Evolutionary conservation across 2,797 vertebrate genomes (phyloP), one percentile per base, ranked within the genome.

Genomic region (Okamejei kenojei): DNA sequence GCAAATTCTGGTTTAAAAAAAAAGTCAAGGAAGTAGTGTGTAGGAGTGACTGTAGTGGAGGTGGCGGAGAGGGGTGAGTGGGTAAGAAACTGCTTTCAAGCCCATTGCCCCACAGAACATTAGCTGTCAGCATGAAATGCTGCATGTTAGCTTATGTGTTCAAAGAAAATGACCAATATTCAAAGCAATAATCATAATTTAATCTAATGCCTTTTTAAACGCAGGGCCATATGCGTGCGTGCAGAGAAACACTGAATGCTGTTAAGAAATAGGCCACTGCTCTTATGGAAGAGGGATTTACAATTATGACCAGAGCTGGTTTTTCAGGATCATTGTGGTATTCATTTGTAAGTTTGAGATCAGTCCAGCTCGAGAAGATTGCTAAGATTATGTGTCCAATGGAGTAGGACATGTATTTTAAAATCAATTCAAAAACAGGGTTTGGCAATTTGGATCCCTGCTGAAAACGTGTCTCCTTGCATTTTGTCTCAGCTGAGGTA

Each of bases 401-500:
- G 84, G 61, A 88, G 19, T 35, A 68, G 0, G 68, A 88, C 29
- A 65, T 68, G 17, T 15, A 21, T 68, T 68, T 88, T 1, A 35
- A 21, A 32, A 68, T 88, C n/a, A 17, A 15, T 35, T 26, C 71
- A 73, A 73, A 29, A 78, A 78, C 32, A 6, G 84, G 17, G n/a
- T 88, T 32, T 88, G 61, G 29, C 61, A 88, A 21, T 68, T 88
- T 88, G 17, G 84, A 88, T 65, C n/a, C 84, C 84, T 65, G n/a
- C 54, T 88, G 84, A 88, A 88, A 65, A 11, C 13, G 63, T 15
- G 15, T 32, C 1, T 65, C 2, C 35, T 32, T 68, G 15, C 68
- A 35, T 68, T 88, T 35, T 88, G 65, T 65, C 35, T 88, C 19
- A 63, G n/a, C 2, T 68, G 6, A 65, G n/a, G 29, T 88, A 32